Conservation (phyloP, 1,140 invertebrate genomes). For the Trichonephila clavipes region DNA sequence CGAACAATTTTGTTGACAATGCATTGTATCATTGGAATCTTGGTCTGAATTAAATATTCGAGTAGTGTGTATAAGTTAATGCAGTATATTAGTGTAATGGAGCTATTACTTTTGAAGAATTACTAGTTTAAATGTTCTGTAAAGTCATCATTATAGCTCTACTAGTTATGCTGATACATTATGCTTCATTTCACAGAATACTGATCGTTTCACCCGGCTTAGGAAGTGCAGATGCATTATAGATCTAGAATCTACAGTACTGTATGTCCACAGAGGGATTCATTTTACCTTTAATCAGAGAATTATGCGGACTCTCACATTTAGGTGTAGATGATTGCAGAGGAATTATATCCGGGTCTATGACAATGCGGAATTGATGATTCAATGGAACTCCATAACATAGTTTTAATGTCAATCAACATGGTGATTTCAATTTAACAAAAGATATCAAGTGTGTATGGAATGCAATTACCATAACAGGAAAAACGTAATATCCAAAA, state of each 20-base stretch:
- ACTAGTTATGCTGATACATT: neutral
- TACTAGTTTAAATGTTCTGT: neutral
- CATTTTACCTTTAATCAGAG: slow-evolving; percentile 30
- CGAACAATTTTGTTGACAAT: too few relatives aligned
- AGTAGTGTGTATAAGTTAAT: too few relatives aligned
- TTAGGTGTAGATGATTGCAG: neutral
- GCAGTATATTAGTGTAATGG: too few relatives aligned
- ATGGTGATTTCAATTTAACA: neutral
- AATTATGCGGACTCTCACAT: slow-evolving; percentile 14
- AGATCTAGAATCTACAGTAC: neutral
- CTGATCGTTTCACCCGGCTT: neutral
- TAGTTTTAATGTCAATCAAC: neutral
- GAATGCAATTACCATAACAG: too few relatives aligned
- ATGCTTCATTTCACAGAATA: neutral
- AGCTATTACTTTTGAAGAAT: too few relatives aligned
- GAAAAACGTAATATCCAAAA: too few relatives aligned
- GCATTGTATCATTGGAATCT: too few relatives aligned
- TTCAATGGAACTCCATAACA: neutral
- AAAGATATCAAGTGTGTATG: neutral
- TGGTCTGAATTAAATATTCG: too few relatives aligned
- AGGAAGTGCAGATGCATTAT: neutral
- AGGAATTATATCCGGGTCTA: neutral
- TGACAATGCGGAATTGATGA: neutral
- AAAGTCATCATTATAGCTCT: neutral
- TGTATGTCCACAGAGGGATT: neutral